A percentile compares a stretch with the other conserved stretches of the same genome.
Evolutionary conservation across 2,888 invertebrate genomes (phyloP).

Genomic region (Masnerella sp.): DNA sequence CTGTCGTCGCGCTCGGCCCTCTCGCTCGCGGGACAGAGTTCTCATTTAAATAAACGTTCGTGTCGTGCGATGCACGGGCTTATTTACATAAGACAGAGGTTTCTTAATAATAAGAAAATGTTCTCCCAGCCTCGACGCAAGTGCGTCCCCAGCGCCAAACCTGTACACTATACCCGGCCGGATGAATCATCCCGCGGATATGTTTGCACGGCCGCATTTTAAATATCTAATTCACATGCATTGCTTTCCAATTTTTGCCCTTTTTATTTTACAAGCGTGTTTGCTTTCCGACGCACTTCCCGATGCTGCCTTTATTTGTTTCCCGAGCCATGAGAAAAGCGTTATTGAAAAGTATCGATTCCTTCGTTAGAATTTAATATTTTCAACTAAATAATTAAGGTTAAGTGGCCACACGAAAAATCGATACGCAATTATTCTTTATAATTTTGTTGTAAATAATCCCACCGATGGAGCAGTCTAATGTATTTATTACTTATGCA

Average conservation of each 20-base stretch:
- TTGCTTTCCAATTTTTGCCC: no score
- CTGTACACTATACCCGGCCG: not conserved
- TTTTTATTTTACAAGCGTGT: no score
- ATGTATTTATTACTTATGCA: constrained; percentile 44
- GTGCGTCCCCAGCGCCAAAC: constrained; percentile 13
- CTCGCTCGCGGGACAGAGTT: constrained; percentile 28
- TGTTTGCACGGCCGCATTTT: no score
- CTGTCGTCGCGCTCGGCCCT: constrained; percentile 13
- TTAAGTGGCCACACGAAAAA: constrained; percentile 43
- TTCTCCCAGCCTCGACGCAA: constrained; percentile 24
- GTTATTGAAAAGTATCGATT: constrained; percentile 47
- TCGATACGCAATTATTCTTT: constrained; percentile 45
- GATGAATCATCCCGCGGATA: constrained; percentile 33
- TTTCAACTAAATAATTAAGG: constrained; percentile 48
- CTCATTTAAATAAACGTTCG: constrained; percentile 65
- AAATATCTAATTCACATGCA: no score
- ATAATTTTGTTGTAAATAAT: constrained; percentile 49
- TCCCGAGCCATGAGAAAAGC: not conserved
- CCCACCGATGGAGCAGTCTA: constrained; percentile 26
- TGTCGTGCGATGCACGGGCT: constrained; percentile 49
- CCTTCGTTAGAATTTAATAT: constrained; percentile 42
- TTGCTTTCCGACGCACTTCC: no score
- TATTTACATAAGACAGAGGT: constrained; percentile 57
- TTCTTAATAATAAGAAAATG: constrained; percentile 57
- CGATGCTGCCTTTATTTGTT: constrained; percentile 11